Percentiles rank a stretch among this genome's conserved stretches.
These are phyloP conservation scores for Albula glossodonta DNA, from an alignment of 2,113 vertebrate species.

Conservation along the genomic window DNA sequence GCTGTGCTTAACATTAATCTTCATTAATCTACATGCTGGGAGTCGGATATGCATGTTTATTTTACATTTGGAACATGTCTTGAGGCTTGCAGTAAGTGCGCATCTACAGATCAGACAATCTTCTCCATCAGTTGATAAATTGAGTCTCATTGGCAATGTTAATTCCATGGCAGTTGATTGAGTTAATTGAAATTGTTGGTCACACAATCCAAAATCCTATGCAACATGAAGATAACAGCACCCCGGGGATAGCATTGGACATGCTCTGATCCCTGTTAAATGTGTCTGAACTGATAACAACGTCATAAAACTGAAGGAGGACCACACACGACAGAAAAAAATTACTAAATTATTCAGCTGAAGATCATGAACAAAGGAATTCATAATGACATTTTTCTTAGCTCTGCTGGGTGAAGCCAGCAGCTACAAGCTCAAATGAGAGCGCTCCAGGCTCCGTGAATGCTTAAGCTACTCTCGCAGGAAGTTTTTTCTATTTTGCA, in stretches of 20 bases:
- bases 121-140: not conserved
- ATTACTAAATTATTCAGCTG: too few species aligned
- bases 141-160: not conserved
- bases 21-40: constrained; percentile 71
- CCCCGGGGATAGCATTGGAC: not conserved
- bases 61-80: constrained; percentile 58
- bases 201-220: not conserved
- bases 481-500: too few species aligned
- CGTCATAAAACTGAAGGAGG: not conserved
- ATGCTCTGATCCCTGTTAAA: not conserved
- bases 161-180: not conserved
- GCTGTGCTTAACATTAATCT: constrained; percentile 66
- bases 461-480: too few species aligned
- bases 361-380: too few species aligned
- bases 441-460: too few species aligned
- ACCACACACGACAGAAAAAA: not conserved
- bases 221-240: not conserved
- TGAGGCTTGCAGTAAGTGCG: constrained; percentile 31
- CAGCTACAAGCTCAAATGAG: too few species aligned
- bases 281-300: too few species aligned
- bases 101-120: not conserved
- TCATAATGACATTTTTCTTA: too few species aligned
- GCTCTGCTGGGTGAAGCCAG: too few species aligned
- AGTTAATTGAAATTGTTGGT: not conserved
- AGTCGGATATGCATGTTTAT: constrained; percentile 56